These are phyloP conservation scores for Rhimphoctona megacephalus DNA, from an alignment of 2,888 invertebrate genomes.

Conservation along the genomic window DNA sequence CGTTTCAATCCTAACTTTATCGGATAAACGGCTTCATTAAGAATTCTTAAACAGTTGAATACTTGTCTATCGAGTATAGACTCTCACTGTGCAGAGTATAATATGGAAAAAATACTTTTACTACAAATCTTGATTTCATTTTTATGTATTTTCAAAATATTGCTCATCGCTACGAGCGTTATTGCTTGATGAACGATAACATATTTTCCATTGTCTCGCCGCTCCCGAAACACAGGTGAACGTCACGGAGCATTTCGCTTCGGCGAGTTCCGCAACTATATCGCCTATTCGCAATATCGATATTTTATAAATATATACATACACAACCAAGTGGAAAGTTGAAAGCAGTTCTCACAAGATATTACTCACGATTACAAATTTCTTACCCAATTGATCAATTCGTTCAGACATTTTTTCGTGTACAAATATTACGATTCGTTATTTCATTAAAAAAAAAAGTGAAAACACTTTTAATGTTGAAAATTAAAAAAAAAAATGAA, in stretches of 20 bases:
- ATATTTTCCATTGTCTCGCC: slow-evolving; percentile 58
- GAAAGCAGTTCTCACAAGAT: slow-evolving; percentile 40
- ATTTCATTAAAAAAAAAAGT: background rate
- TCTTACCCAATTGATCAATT: slow-evolving; percentile 20
- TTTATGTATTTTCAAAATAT: slow-evolving; percentile 37
- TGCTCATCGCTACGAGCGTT: slow-evolving; percentile 25
- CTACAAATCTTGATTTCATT: background rate
- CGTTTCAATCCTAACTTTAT: background rate
- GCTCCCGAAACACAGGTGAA: slow-evolving; percentile 52
- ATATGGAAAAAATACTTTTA: background rate
- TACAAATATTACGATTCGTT: background rate
- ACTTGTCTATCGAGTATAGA: background rate
- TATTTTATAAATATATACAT: slow-evolving; percentile 21
- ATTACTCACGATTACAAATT: slow-evolving; percentile 46
- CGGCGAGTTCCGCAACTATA: slow-evolving; percentile 42
- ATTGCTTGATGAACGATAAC: slow-evolving; percentile 31
- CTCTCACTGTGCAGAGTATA: background rate
- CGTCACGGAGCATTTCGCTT: slow-evolving; percentile 57
- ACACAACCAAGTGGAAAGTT: slow-evolving; percentile 56
- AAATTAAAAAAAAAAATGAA: background rate
- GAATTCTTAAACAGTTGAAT: background rate
- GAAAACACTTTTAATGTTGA: background rate
- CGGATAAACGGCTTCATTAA: background rate
- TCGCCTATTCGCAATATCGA: slow-evolving; percentile 53
- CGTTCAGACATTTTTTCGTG: slow-evolving; percentile 9